Evolutionary conservation across 2,888 invertebrate species (phyloP), one percentile per base, ranked within the genome.

Genomic region (Diadromus collaris): DNA sequence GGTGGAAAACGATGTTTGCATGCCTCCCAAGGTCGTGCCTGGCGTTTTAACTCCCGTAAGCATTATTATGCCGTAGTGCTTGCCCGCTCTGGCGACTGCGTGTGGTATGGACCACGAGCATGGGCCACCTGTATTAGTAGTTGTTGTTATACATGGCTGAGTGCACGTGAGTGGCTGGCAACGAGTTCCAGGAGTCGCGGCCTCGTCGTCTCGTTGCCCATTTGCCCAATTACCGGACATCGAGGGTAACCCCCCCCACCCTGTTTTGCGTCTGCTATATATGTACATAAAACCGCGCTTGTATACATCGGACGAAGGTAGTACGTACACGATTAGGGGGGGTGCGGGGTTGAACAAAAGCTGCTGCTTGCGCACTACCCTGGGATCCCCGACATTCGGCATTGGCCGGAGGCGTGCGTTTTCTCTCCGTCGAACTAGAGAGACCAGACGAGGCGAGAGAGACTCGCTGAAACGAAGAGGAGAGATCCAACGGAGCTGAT

Each of bases 181-280:
- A 65, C 58, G 51, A 70, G 61, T 70, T 61, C 44, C 41, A 67
- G 24, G 72, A 71, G 72, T 58, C 61, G 58, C 21, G 64, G 54
- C 65, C 63, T 64, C 58, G 64, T 64, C 76, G 76, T 64, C 69
- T 67, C 65, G 68, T 69, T 78, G 77, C 72, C 73, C 78, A 78
- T 69, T 78, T 73, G 69, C 60, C 73, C 78, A 78, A 78, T 78
- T 78, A 78, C 73, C 68, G 56, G 68, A 74, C 73, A 77, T 69
- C 58, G 58, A 69, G 56, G 73, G 65, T 71, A 27, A 24, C 54
- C 34, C 56, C 64, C 27, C 44, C 63, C 58, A 13, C 7, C 41
- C 61, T 48, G 38, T 67, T 44, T 68, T 61, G 63, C 24, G 71
- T 71, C n/a, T 19, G 9, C 27, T 58, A 32, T 54, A 34, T 70